Base-by-base conservation (phyloP, 2,888 invertebrate genomes). In the Epirrhoe alternata region DNA sequence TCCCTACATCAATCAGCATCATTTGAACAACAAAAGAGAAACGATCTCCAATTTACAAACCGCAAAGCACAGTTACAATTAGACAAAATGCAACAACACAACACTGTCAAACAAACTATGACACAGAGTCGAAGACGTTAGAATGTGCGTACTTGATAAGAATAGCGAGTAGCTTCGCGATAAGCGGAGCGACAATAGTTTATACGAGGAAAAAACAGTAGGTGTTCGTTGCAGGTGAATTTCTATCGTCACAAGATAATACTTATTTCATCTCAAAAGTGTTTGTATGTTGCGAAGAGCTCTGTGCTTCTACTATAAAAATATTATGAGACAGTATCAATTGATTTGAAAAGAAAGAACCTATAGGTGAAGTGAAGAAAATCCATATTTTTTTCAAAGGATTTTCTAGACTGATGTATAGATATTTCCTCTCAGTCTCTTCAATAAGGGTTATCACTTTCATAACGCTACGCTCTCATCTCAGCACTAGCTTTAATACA, bases 401-500 rank as follows among this genome's bases (percentile, higher is more conserved):
- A n/a, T n/a, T n/a, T n/a, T n/a, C n/a, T n/a, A n/a, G n/a, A n/a
- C n/a, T n/a, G n/a, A n/a, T n/a, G n/a, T n/a, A n/a, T n/a, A n/a
- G n/a, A n/a, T n/a, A n/a, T 24, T 24, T 24, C 24, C 24, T 24
- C 24, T 1, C 24, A 24, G 24, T 24, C 24, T 24, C 24, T 24
- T 6, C 0, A 6, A 35, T 5, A 17, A 56, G 30, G 45, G 10
- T 38, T 38, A 24, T 30, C 30, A 50, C 17, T 14, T 1, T 33
- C 35, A 1, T 12, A 47, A n/a, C 67, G 56, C 67, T 35, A n/a
- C 38, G 38, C 60, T 56, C 24, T 17, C 52, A 16, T 31, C 53
- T 31, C n/a, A 50, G 45, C 53, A 10, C 42, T 16, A 42, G 54
- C 55, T 64, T 64, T 64, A 64, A 70, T 78, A 78, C 77, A 73